These are phyloP conservation scores for Eupristina koningsbergeri DNA, from an alignment of 1,140 invertebrate genomes.

Conservation along the genomic window DNA sequence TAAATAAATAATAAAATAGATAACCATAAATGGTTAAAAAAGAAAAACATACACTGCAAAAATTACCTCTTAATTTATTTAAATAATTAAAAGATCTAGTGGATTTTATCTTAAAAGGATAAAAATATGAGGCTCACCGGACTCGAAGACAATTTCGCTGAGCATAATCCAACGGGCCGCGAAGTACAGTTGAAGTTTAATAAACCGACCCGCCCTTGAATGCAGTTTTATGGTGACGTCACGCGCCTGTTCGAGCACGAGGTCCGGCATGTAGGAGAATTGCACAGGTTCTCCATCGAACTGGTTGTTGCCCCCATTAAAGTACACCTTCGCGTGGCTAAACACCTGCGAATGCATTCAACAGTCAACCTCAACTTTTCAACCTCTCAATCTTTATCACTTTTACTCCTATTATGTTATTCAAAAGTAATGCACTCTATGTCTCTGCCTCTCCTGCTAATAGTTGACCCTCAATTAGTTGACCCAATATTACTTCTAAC, in stretches of 20 bases:
- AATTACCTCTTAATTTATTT: too few relatives aligned
- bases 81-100: too few relatives aligned
- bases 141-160: conserved; percentile 88
- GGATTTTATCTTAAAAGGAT: conserved; percentile 47
- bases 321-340: conserved; percentile 80
- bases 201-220: conserved; percentile 82
- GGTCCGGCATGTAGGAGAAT: conserved; percentile 86
- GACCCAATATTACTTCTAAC: too few relatives aligned
- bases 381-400: too few relatives aligned
- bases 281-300: conserved; percentile 79
- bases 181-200: conserved; percentile 89
- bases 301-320: conserved; percentile 80
- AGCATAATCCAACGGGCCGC: conserved; percentile 90
- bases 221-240: conserved; percentile 88
- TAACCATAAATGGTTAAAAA: too few relatives aligned
- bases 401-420: background rate
- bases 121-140: conserved; percentile 74
- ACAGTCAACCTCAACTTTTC: too few relatives aligned
- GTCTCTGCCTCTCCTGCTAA: too few relatives aligned
- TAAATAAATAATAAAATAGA: too few relatives aligned
- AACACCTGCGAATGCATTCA: conserved; percentile 75
- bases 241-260: conserved; percentile 85
- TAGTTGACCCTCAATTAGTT: too few relatives aligned
- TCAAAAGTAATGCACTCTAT: too few relatives aligned
- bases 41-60: too few relatives aligned